phyloP scores from a whole-genome alignment of 2,888 invertebrate genomes.

The Melangyna quadrimaculata region DNA sequence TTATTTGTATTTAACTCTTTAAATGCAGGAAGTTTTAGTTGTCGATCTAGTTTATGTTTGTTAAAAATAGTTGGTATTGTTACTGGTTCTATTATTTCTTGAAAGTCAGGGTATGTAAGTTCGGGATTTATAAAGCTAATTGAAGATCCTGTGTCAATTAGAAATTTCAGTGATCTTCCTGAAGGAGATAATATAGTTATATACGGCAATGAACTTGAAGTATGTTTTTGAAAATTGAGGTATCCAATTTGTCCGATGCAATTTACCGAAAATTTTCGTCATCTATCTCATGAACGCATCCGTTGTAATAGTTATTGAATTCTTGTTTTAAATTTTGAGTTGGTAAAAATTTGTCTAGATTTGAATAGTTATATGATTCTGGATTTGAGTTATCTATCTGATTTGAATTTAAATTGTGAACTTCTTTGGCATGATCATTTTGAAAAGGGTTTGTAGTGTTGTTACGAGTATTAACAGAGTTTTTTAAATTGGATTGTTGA shows the following conservation, averaged over 20 bases:
- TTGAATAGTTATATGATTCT: background rate
- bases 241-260: constrained; percentile 22
- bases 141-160: constrained; percentile 16
- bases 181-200: background rate
- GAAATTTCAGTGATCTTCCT: constrained; percentile 11
- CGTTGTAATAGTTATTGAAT: background rate
- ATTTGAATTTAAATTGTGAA: too few species aligned
- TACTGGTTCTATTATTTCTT: constrained; percentile 23
- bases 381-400: background rate
- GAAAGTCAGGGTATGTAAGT: background rate
- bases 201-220: background rate
- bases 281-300: too few species aligned
- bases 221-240: background rate
- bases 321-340: background rate
- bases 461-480: background rate
- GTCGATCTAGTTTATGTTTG: constrained; percentile 30
- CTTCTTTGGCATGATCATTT: background rate
- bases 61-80: constrained; percentile 25
- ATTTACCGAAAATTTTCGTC: background rate
- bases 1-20: constrained; percentile 42
- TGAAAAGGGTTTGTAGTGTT: background rate
- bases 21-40: constrained; percentile 24
- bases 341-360: background rate
- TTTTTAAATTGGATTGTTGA: background rate
- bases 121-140: constrained; percentile 43